Base-by-base conservation (phyloP, 2,888 invertebrate genomes). In the Seira ritae region DNA sequence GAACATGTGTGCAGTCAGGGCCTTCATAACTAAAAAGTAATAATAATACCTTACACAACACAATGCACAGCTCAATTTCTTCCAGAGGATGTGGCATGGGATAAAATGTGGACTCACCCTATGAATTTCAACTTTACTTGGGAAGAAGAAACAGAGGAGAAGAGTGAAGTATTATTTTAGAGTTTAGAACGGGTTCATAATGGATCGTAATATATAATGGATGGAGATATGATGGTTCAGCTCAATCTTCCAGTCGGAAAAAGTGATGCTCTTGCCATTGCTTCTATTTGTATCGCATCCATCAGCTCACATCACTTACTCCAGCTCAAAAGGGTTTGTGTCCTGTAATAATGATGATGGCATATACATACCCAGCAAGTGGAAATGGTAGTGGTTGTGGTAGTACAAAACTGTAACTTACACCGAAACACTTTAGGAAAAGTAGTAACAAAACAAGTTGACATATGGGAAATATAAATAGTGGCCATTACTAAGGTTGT, bases 371-470 rank as follows among this genome's bases (percentile, higher is more conserved):
- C n/a, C n/a, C n/a, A n/a, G n/a, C n/a, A n/a, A n/a, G n/a, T n/a
- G n/a, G n/a, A n/a, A n/a, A n/a, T n/a, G n/a, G n/a, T n/a, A n/a
- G n/a, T n/a, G n/a, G n/a, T n/a, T n/a, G n/a, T n/a, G n/a, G n/a
- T n/a, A n/a, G n/a, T n/a, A n/a, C n/a, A n/a, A n/a, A n/a, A n/a
- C n/a, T 76, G 81, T 76, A 76, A 81, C 76, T 71, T 71, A 76
- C 76, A 81, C 81, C 65, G 81, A 76, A 81, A 81, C 81, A 81
- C 76, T 81, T 81, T 76, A 17, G 42, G n/a, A n/a, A n/a, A n/a
- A n/a, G n/a, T n/a, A n/a, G n/a, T n/a, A n/a, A n/a, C n/a, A n/a
- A n/a, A n/a, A n/a, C 55, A 75, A 70, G 81, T 81, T 81, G 81
- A 81, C 81, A 81, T 81, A 81, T 81, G 81, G 37, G 81, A 60